Evolutionary conservation across 2,113 vertebrate genomes (phyloP).

Genomic region (Lamprotornis superbus): DNA sequence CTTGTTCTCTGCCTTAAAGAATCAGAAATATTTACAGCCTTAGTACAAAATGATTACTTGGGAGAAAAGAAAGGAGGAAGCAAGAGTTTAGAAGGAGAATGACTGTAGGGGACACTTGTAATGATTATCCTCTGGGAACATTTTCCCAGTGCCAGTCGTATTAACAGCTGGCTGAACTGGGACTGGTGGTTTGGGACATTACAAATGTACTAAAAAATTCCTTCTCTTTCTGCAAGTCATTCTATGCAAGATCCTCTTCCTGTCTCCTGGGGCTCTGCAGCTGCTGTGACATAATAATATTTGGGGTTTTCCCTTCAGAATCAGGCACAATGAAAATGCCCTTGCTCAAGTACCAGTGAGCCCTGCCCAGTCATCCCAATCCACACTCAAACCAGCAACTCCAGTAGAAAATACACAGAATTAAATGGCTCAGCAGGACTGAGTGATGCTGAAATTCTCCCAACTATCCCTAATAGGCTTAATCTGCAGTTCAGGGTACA

Average conservation of each 20-base stretch:
- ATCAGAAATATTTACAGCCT: not conserved
- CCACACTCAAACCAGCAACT: not conserved
- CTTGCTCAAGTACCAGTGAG: not conserved
- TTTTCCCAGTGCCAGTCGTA: not conserved
- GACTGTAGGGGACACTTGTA: not conserved
- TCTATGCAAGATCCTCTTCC: not conserved
- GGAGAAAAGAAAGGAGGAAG: not conserved
- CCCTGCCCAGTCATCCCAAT: not conserved
- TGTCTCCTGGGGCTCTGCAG: not conserved
- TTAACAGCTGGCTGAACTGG: not conserved
- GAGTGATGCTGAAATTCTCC: not conserved
- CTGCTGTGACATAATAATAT: not conserved
- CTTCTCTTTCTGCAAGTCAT: slow-evolving; percentile 20
- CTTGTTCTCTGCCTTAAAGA: not conserved
- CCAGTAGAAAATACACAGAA: not conserved
- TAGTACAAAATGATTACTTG: not conserved
- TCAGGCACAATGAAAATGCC: not conserved
- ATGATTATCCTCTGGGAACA: not conserved
- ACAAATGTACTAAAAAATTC: not conserved
- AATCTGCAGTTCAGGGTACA: not conserved
- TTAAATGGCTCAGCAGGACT: not conserved
- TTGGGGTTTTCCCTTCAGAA: not conserved
- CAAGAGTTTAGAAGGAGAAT: not conserved
- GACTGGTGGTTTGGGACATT: not conserved
- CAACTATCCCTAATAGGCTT: not conserved